Evolutionary conservation across 2,113 vertebrate species (phyloP).

Genomic region (Anguilla rostrata): DNA sequence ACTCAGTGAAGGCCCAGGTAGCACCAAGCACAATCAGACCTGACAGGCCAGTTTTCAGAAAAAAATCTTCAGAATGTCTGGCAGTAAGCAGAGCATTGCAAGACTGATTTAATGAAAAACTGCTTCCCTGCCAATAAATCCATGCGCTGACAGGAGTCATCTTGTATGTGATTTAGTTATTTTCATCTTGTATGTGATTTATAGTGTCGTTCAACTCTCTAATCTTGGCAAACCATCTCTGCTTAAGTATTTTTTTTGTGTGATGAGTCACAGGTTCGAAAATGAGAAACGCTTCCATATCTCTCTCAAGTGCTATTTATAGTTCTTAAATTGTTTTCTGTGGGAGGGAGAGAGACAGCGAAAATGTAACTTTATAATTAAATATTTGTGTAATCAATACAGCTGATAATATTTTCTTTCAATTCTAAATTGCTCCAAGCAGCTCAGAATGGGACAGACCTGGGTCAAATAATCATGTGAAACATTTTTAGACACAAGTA

Average conservation of each 20-base stretch:
- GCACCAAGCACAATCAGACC: not conserved
- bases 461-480: too few species aligned
- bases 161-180: not conserved
- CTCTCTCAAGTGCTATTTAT: not conserved
- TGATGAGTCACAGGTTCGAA: not conserved
- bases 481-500: too few species aligned
- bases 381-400: too few species aligned
- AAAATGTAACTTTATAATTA: too few species aligned
- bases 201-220: not conserved
- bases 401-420: too few species aligned
- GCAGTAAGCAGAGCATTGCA: too few species aligned
- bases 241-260: not conserved
- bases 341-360: too few species aligned
- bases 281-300: not conserved
- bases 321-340: not conserved
- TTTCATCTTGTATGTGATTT: not conserved
- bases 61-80: not conserved
- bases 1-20: not conserved
- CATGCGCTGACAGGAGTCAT: not conserved
- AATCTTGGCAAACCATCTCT: not conserved
- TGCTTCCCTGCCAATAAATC: not conserved
- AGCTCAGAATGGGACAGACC: too few species aligned
- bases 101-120: not conserved
- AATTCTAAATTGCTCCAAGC: too few species aligned
- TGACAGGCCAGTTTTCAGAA: not conserved